A percentile compares a stretch with the other conserved stretches of the same genome.
These are phyloP conservation scores for Clivina fossor DNA, from an alignment of 2,888 invertebrate species.

Conservation along the genomic window DNA sequence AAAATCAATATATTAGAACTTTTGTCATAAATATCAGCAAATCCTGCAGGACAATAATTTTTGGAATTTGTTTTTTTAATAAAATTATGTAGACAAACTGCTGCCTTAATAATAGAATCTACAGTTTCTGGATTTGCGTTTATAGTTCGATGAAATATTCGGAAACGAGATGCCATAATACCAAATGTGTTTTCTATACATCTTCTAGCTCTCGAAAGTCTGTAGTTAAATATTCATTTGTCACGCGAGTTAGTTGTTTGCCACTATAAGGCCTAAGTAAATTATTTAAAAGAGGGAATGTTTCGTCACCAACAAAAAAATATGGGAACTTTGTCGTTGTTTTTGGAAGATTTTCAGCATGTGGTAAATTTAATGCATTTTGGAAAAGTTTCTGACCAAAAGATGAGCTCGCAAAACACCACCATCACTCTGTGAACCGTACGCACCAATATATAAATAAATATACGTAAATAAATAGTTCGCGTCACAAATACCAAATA, in stretches of 20 bases:
- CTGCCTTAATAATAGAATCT: too few relatives aligned
- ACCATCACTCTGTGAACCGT: conserved; percentile 41
- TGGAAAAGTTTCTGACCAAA: conserved; percentile 26
- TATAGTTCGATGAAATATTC: too few relatives aligned
- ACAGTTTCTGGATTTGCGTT: too few relatives aligned
- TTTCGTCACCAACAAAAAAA: conserved; percentile 31
- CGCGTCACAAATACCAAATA: conserved; percentile 39
- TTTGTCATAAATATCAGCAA: too few relatives aligned
- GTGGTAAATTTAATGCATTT: conserved; percentile 16
- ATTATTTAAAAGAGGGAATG: conserved; percentile 22
- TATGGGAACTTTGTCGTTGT: conserved; percentile 15
- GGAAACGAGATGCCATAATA: conserved; percentile 15
- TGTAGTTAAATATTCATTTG: conserved; percentile 20
- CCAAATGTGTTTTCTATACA: conserved; percentile 31
- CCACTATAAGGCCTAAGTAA: conserved; percentile 33
- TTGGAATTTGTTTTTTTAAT: too few relatives aligned
- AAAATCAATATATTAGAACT: too few relatives aligned
- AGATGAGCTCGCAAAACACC: background rate
- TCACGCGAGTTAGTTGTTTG: background rate
- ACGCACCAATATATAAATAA: conserved; percentile 43
- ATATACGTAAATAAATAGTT: conserved; percentile 40
- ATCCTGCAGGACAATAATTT: too few relatives aligned
- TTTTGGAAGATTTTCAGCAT: conserved; percentile 11
- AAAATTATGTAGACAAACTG: too few relatives aligned
- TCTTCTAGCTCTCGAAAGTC: conserved; percentile 11